Evolutionary conservation across 2,888 invertebrate genomes (phyloP), one percentile per base, ranked within the genome.

Genomic region (Ichneumoninae sp.): DNA sequence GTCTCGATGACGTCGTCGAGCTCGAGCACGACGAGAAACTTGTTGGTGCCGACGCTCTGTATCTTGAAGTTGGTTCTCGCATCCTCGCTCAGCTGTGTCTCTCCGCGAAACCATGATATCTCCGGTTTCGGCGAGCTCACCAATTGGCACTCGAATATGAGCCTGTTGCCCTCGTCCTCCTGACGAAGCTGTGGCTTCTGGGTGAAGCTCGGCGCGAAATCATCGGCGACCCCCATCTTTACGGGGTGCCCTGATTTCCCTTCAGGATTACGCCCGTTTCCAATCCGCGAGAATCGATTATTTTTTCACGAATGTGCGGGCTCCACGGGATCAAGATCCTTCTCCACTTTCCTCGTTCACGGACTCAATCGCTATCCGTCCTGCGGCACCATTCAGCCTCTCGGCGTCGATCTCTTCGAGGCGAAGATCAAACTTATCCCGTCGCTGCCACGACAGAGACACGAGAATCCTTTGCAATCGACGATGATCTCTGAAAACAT

Each of bases 201-300:
- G 90, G 98, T 98, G 96, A 99, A 99, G 96, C 98, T 98, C 94
- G 99, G 99, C 95, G 99, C 98, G 95, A 98, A 97, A 95, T 98
- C 98, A 95, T 98, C 98, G 94, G 97, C 96, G 95, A 97, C 96
- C 96, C 97, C 97, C 97, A 97, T 97, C 91, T 92, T 94, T 22
- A 71, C 65, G 86, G 87, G 87, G 87, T 83, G 77, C 88, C 84
- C 85, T 79, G 81, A 86, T 75, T 78, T 83, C 77, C 75, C 50
- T 60, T 47, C 75, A 78, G 63, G 75, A 65, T 82, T 78, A 73
- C 52, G 73, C 73, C 63, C 77, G 77, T 76, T 81, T 69, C 66
- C 69, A 54, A 30, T 74, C 30, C 36, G 26, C 70, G 26, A 16
- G 33, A 10, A 22, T n/a, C 6, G 44, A 10, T 50, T 19, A 19